Evolutionary conservation across 2,888 invertebrate species (phyloP), one percentile per base, ranked within the genome.

Genomic region (Phengaris arion): DNA sequence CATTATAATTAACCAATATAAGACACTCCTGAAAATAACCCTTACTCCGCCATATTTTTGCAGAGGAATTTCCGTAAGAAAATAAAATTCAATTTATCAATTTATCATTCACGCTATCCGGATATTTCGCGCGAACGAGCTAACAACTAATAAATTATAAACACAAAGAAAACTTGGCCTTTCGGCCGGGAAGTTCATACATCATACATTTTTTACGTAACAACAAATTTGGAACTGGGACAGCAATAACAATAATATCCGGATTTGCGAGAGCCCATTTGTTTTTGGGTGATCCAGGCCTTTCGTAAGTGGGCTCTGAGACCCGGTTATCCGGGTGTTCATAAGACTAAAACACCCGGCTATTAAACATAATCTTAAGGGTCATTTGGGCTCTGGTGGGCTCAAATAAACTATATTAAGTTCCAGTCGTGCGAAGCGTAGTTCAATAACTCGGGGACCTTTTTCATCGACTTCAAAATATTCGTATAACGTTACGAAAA

Each of bases 291-390:
- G 84, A 78, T 78, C 78, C 84, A 84, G 84, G 79, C 82, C 83
- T 81, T 80, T 79, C 77, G 8, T 48, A 76, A 78, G 79, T 74
- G 78, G 78, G 48, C 74, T 74, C 74, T 76, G 76, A 73, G 76
- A 77, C 79, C 83, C 79, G 82, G 82, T 85, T 82, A 85, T 85
- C 81, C 83, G 85, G 85, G 77, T 77, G 79, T 78, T 80, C 79
- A 80, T 82, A 81, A 81, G 82, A 83, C 86, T 83, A 83, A 82
- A 35, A 35, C 4, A 83, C 80, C 85, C 84, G 69, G 82, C 83
- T 85, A 83, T 87, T 87, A 86, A 86, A 84, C 89, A 89, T 89
- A 89, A 90, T 89, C 88, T 87, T 82, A 81, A 82, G 85, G 84
- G 81, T 6, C 22, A 59, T 59, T 59, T 22, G 3, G n/a, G 15